Evolutionary conservation across 2,113 vertebrate species (phyloP).

Genomic region (Corapipo altera): DNA sequence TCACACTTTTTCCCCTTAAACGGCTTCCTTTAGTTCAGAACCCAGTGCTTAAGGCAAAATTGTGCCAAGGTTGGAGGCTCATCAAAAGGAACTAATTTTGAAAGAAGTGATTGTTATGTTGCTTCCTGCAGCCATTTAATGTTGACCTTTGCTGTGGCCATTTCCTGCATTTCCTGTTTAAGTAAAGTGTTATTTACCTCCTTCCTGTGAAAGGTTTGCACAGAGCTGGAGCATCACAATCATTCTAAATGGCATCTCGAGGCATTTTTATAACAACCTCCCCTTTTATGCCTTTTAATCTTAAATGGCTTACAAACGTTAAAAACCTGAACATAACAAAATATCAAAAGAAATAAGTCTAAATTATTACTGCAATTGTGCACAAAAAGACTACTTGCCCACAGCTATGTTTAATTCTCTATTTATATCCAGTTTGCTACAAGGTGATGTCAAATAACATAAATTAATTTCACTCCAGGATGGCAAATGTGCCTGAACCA

Average conservation of each 20-base stretch:
- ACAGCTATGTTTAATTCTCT: not conserved
- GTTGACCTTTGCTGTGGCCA: not conserved
- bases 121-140: not conserved
- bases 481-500: not conserved
- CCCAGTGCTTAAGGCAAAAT: not conserved
- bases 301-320: not conserved
- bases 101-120: not conserved
- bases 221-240: not conserved
- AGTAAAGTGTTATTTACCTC: not conserved
- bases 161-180: not conserved
- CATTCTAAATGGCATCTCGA: not conserved
- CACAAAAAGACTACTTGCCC: not conserved
- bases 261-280: not conserved
- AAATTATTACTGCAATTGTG: not conserved
- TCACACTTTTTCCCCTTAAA: not conserved
- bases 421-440: not conserved
- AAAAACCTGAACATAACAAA: not conserved
- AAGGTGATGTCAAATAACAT: not conserved
- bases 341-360: not conserved
- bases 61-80: not conserved
- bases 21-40: not conserved
- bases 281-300: not conserved
- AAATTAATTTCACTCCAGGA: not conserved
- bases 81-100: not conserved
- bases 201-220: not conserved